phyloP scores from a whole-genome alignment of 2,888 invertebrate species.

The Pristionchus entomophagus region DNA sequence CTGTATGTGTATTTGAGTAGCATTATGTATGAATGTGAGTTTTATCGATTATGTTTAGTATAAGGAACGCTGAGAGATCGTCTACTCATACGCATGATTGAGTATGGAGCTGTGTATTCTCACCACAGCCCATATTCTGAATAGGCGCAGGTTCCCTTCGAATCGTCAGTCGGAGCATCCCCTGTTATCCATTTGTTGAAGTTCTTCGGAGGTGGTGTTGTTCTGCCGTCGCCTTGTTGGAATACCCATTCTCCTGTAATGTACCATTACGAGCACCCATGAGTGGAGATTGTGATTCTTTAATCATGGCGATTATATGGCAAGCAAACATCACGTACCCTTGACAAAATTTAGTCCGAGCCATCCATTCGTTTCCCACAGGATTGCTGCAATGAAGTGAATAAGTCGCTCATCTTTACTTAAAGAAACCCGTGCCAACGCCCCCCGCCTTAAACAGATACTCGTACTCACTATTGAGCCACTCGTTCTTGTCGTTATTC shows the following conservation, averaged over 20 bases:
- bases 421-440: too few relatives aligned
- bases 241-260: background rate
- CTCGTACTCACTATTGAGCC: conserved; percentile 50
- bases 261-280: too few relatives aligned
- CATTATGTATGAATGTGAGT: too few relatives aligned
- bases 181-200: conserved; percentile 22
- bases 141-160: background rate
- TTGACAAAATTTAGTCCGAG: background rate
- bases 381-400: background rate
- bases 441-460: too few relatives aligned
- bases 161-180: background rate
- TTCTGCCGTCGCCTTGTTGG: background rate
- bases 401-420: background rate
- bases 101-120: too few relatives aligned
- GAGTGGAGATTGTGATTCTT: too few relatives aligned
- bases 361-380: background rate
- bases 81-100: too few relatives aligned
- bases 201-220: background rate
- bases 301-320: too few relatives aligned
- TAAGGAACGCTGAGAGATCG: too few relatives aligned
- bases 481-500: conserved; percentile 53
- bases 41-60: too few relatives aligned
- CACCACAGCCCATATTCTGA: background rate
- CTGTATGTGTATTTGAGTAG: too few relatives aligned
- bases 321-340: background rate